Conservation (phyloP, 2,797 vertebrate genomes). For the Mareca penelope region DNA sequence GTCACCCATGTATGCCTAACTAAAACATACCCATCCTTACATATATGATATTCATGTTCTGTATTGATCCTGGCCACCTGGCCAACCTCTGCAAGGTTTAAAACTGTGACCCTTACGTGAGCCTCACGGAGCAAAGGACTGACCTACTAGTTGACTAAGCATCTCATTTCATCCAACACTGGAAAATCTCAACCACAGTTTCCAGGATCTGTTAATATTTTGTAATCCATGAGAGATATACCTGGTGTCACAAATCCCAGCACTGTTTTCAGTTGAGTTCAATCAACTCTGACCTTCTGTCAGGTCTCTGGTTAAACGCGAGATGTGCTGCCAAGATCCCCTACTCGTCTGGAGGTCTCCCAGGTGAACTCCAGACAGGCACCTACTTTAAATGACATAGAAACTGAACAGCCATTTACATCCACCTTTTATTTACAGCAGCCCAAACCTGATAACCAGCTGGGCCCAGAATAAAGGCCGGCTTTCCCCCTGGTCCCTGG, state of each 20-base stretch:
- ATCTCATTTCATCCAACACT: not conserved
- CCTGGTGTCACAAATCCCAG: not conserved
- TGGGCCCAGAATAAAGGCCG: not conserved
- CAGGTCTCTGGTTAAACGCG: not conserved
- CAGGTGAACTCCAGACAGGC: not conserved
- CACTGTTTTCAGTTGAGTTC: not conserved
- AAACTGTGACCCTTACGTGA: not conserved
- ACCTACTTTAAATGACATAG: not conserved
- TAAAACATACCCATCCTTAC: not conserved
- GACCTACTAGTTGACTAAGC: not conserved
- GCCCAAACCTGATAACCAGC: not conserved
- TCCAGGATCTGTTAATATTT: not conserved
- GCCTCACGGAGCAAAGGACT: not conserved
- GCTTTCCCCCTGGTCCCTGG: not conserved
- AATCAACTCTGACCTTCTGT: not conserved
- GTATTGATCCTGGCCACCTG: not conserved
- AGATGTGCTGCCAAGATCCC: not conserved
- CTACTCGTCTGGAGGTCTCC: not conserved
- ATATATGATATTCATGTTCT: not conserved
- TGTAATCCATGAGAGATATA: not conserved
- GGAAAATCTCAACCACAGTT: not conserved
- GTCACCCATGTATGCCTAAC: not conserved
- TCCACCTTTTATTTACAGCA: not conserved
- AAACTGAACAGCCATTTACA: not conserved
- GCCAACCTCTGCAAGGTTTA: not conserved